Percentiles rank a stretch among this genome's conserved stretches.
Conservation (phyloP, 2,888 invertebrate species). For the Rhagium mordax region DNA sequence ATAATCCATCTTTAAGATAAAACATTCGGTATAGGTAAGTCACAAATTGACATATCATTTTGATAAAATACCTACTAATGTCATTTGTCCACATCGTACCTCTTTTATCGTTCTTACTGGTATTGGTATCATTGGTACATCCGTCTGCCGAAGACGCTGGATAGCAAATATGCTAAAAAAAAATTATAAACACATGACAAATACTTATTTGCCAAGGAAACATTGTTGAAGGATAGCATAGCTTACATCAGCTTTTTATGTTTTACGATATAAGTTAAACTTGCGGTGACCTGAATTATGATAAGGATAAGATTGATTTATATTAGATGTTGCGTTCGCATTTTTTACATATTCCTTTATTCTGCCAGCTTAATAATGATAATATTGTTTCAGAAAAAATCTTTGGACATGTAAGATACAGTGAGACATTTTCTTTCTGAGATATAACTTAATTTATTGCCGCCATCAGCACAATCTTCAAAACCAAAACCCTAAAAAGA, state of each 20-base stretch:
- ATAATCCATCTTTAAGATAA: background rate
- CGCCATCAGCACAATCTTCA: too few species aligned
- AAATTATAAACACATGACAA: background rate
- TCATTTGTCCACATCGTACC: too few species aligned
- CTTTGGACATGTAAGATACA: background rate
- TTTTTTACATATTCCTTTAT: constrained; percentile 19
- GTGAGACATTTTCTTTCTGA: too few species aligned
- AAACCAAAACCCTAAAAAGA: too few species aligned
- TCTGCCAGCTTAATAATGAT: background rate
- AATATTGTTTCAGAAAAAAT: background rate
- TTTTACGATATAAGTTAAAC: constrained; percentile 18
- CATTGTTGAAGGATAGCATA: background rate
- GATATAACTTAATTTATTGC: too few species aligned
- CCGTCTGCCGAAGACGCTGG: too few species aligned
- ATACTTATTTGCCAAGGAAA: too few species aligned
- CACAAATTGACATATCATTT: background rate
- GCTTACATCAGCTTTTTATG: constrained; percentile 20
- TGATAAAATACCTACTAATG: background rate
- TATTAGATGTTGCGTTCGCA: constrained; percentile 12
- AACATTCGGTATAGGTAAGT: background rate
- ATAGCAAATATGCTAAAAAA: background rate
- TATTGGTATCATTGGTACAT: too few species aligned
- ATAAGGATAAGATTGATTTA: constrained; percentile 24
- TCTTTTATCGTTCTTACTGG: too few species aligned
- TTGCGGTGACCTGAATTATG: constrained; percentile 21